These are phyloP conservation scores for Camelus bactrianus DNA, from an alignment of 2,113 vertebrate species.

Conservation along the genomic window DNA sequence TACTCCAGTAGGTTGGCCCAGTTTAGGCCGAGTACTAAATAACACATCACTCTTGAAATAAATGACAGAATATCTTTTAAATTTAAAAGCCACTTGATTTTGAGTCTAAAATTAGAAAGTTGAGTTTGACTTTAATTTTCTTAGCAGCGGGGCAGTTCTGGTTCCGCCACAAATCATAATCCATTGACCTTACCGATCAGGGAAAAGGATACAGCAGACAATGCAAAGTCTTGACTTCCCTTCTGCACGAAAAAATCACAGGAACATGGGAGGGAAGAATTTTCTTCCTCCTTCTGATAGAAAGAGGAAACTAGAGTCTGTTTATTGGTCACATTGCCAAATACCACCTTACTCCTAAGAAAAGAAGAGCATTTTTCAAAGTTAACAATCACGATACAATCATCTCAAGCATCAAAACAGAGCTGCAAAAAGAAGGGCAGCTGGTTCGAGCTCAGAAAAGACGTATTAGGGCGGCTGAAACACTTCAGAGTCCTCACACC, in stretches of 20 bases:
- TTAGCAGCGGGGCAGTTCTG: not conserved
- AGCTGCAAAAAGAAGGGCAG: not conserved
- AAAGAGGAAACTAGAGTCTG: not conserved
- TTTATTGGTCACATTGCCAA: slow-evolving; percentile 45
- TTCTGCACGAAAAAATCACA: not conserved
- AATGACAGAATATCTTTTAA: slow-evolving; percentile 49
- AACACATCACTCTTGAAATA: slow-evolving; percentile 54
- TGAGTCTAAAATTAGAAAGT: slow-evolving; percentile 68
- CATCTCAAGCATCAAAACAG: slow-evolving; percentile 28
- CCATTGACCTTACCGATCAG: not conserved
- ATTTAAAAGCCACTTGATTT: slow-evolving; percentile 66
- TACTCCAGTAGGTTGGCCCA: slow-evolving; percentile 27
- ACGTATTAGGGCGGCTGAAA: not conserved
- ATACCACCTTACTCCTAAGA: slow-evolving; percentile 27
- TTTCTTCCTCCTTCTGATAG: not conserved
- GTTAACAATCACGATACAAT: not conserved
- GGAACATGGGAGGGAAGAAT: not conserved
- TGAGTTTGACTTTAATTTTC: slow-evolving; percentile 63
- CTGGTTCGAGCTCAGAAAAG: not conserved
- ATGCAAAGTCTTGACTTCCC: not conserved
- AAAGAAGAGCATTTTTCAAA: not conserved
- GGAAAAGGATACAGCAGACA: not conserved
- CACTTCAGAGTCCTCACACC: not conserved
- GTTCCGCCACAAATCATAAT: not conserved
- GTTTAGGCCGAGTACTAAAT: slow-evolving; percentile 63